Conservation (phyloP, 1,140 invertebrate species). For the Trichogramma pretiosum region DNA sequence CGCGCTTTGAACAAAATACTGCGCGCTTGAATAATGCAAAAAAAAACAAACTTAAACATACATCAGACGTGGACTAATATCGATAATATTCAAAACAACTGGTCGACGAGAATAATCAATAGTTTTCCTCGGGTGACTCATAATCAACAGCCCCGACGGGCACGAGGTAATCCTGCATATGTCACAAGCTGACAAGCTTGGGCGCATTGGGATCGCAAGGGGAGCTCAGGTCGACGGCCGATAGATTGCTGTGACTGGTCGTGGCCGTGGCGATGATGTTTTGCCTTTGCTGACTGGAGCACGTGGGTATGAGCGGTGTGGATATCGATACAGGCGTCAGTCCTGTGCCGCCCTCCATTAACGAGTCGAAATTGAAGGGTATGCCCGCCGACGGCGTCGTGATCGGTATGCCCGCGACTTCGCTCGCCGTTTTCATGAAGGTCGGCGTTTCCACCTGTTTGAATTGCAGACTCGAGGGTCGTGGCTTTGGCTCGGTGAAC, state of each 20-base stretch:
- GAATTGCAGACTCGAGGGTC: conserved; percentile 33
- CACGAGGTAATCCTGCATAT: conserved; percentile 33
- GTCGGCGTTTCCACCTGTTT: conserved; percentile 38
- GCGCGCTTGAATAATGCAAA: too few species aligned
- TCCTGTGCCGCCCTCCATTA: conserved; percentile 88
- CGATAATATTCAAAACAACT: too few species aligned
- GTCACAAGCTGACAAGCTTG: conserved; percentile 68
- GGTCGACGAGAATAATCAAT: too few species aligned
- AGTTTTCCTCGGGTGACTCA: neutral
- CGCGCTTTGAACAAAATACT: too few species aligned
- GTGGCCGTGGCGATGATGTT: conserved; percentile 21
- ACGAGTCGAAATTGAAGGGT: conserved; percentile 81
- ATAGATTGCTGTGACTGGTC: conserved; percentile 19
- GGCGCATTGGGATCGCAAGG: conserved; percentile 62
- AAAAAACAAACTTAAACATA: too few species aligned
- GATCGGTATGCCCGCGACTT: conserved; percentile 70
- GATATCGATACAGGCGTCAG: conserved; percentile 71
- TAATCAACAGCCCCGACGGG: conserved; percentile 8
- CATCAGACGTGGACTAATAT: too few species aligned
- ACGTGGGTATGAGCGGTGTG: conserved; percentile 57
- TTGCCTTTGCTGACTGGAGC: conserved; percentile 60
- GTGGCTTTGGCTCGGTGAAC: conserved; percentile 35
- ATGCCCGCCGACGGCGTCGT: conserved; percentile 80
- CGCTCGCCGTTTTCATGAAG: conserved; percentile 46
- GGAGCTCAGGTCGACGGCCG: conserved; percentile 54